phyloP scores from a whole-genome alignment of 2,113 vertebrate species.

The Limnothrissa miodon region DNA sequence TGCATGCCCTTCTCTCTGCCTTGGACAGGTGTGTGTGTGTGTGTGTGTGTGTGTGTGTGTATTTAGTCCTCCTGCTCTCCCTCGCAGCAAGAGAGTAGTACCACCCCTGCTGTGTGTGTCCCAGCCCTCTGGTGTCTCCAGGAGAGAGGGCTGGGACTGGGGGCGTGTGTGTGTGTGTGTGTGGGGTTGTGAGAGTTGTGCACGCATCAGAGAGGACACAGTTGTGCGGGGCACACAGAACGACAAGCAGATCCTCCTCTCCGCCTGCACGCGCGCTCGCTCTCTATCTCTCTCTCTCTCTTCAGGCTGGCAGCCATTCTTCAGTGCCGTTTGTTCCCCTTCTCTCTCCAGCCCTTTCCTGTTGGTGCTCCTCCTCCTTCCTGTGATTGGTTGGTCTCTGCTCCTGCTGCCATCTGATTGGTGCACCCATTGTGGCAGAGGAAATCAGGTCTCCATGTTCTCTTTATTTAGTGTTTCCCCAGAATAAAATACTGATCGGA shows the following conservation, averaged over 20 bases:
- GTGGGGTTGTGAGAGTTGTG: not conserved
- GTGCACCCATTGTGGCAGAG: constrained; percentile 94
- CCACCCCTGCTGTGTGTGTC: not conserved
- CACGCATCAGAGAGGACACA: not conserved
- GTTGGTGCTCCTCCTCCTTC: constrained; percentile 11
- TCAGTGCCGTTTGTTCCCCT: constrained; percentile 27
- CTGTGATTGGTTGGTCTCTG: constrained; percentile 62
- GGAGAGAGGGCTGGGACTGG: too few species aligned
- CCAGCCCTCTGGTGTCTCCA: not conserved
- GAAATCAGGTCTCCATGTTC: constrained; percentile 95
- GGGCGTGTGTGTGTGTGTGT: not conserved
- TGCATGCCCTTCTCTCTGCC: not conserved
- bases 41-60: too few species aligned
- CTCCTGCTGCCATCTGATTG: constrained; percentile 88
- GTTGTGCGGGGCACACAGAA: not conserved
- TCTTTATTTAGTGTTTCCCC: constrained; percentile 89
- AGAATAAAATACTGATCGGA: constrained; percentile 89
- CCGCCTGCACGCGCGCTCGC: not conserved
- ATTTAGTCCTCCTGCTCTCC: not conserved
- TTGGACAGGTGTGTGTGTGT: not conserved
- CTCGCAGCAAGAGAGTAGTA: not conserved
- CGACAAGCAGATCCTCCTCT: not conserved
- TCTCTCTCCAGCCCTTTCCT: constrained; percentile 48
- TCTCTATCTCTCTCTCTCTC: not conserved
- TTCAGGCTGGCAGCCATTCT: not conserved